Evolutionary conservation across 2,113 vertebrate species (phyloP), one percentile per base, ranked within the genome.

Genomic region (Buteo buteo): DNA sequence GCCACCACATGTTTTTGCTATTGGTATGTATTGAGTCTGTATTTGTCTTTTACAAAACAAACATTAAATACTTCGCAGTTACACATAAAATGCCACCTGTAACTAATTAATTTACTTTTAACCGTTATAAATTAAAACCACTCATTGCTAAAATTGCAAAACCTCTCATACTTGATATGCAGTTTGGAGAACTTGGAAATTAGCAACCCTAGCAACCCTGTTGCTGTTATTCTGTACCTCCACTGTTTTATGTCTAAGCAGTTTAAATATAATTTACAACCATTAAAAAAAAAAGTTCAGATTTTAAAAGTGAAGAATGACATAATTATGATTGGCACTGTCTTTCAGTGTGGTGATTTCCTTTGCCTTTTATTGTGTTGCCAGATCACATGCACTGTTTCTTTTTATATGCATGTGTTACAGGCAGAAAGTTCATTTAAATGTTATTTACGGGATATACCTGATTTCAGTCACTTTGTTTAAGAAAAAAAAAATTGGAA

Each of bases 1-100:
- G 93, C 99, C 99, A 29, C 99, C 99, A 10, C 99, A 99, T 79
- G 99, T 99, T 86, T 99, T 99, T 96, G 99, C 99, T 94, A 98
- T 99, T 80, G 99, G 99, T 99, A 98, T 95, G 98, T 96, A 66
- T 16, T 61, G 13, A 72, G 36, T 16, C 34, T 69, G 36, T 55
- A 32, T 78, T 74, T 84, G 11, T 67, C 55, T 82, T 24, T 55
- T 71, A 26, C 21, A 64, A 85, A 86, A 26, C 24, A 50, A 89
- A 7, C 10, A 55, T 3, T 61, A n/a, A 90, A 42, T 50, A 9
- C 32, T 89, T 94, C 36, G 11, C 19, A 57, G 55, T 84, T 69
- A 16, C 11, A 64, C 38, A 16, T 54, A 58, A 82, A 89, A 77
- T 77, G 65, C 50, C 26, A 88, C 34, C 20, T 44, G 26, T 78